These are phyloP conservation scores for Lasioglossum calceatum DNA, from an alignment of 2,888 invertebrate genomes.

Conservation along the genomic window DNA sequence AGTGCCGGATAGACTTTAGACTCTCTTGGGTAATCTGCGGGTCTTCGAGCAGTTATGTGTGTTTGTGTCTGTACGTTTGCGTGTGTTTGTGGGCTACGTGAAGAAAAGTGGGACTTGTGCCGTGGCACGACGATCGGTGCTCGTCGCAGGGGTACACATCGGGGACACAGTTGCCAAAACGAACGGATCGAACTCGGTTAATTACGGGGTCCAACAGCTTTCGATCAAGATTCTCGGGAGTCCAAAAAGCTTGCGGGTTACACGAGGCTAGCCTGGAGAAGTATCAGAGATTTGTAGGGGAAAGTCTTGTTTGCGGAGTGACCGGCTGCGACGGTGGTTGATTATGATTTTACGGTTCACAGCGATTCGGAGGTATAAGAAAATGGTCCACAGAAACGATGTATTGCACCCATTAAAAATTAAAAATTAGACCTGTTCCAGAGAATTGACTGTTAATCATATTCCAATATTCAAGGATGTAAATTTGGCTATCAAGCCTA, in stretches of 20 bases:
- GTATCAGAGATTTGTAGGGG: not conserved
- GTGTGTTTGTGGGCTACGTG: slow-evolving; percentile 17
- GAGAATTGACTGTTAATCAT: too few species aligned
- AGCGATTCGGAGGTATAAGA: slow-evolving; percentile 29
- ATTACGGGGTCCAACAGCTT: slow-evolving; percentile 3
- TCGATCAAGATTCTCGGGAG: not conserved
- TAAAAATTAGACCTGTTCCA: too few species aligned
- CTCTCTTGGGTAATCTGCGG: slow-evolving; percentile 33
- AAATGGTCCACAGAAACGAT: not conserved
- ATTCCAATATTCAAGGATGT: too few species aligned
- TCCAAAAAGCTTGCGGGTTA: not conserved
- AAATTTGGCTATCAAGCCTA: not conserved
- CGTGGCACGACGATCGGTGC: slow-evolving; percentile 11
- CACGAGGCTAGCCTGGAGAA: slow-evolving; percentile 4
- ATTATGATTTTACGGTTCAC: slow-evolving; percentile 1
- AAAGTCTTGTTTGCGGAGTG: not conserved
- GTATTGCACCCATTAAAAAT: too few species aligned
- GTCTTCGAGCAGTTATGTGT: slow-evolving; percentile 37
- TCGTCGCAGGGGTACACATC: slow-evolving; percentile 1
- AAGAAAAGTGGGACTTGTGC: slow-evolving; percentile 8
- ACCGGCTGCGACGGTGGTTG: not conserved
- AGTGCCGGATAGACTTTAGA: slow-evolving; percentile 57
- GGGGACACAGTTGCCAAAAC: slow-evolving; percentile 4
- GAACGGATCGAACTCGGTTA: slow-evolving; percentile 8
- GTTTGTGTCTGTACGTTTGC: not conserved